Evolutionary conservation across 2,888 invertebrate genomes (phyloP).

Genomic region (Philonicus albiceps): DNA sequence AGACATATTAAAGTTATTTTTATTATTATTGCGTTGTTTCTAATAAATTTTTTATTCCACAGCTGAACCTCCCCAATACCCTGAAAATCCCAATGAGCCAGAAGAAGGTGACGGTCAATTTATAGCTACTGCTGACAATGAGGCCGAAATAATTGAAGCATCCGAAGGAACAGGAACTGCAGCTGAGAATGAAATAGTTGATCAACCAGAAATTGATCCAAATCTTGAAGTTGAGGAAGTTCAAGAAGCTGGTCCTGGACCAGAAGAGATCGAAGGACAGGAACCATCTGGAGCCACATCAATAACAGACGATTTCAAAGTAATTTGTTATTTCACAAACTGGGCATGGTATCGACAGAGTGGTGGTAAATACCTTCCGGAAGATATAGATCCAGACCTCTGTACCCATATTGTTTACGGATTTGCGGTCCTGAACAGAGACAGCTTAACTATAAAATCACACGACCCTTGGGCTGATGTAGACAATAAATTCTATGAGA

Average conservation of each 20-base stretch:
- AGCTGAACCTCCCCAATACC: not conserved
- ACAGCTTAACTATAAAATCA: slow-evolving; percentile 78
- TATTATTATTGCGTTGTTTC: not conserved
- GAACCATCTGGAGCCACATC: slow-evolving; percentile 21
- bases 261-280: slow-evolving; percentile 14
- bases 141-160: not conserved
- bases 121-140: not conserved
- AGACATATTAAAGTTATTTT: not conserved
- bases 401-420: slow-evolving; percentile 94
- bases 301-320: slow-evolving; percentile 69
- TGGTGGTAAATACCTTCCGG: slow-evolving; percentile 81
- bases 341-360: slow-evolving; percentile 94
- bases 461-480: slow-evolving; percentile 90
- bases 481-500: slow-evolving; percentile 91
- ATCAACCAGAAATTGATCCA: slow-evolving; percentile 51
- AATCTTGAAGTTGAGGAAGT: slow-evolving; percentile 55
- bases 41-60: not conserved
- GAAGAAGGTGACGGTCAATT: not conserved
- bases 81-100: not conserved
- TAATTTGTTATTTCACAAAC: slow-evolving; percentile 91
- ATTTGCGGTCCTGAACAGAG: slow-evolving; percentile 84
- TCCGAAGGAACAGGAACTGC: not conserved
- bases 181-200: not conserved
- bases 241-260: slow-evolving; percentile 29
- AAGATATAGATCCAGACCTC: slow-evolving; percentile 81